Conservation (phyloP, 2,888 invertebrate genomes). For the Drosophila leonis region DNA sequence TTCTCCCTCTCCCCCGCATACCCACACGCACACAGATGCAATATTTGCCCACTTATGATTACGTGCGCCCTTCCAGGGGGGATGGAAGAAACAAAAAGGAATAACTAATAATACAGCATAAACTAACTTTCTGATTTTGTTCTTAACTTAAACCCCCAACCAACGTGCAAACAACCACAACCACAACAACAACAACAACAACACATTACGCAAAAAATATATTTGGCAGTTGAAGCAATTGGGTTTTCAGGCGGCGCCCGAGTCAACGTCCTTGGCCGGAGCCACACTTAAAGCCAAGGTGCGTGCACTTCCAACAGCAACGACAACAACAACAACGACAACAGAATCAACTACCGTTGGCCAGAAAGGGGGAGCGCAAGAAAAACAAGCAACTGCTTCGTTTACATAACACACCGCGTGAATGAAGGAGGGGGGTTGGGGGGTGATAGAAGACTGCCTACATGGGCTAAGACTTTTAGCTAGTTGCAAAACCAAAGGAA, state of each 20-base stretch:
- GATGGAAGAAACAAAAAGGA: neutral
- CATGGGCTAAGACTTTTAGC: neutral
- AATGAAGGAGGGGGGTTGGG: constrained; percentile 10
- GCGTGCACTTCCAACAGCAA: constrained; percentile 48
- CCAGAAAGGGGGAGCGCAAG: constrained; percentile 5
- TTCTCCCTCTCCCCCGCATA: constrained; percentile 4
- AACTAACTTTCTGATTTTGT: constrained; percentile 55
- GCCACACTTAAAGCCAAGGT: constrained; percentile 65
- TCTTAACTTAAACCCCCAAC: constrained; percentile 29
- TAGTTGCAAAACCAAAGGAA: neutral
- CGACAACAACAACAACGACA: neutral
- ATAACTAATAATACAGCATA: constrained; percentile 19
- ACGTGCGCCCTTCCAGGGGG: constrained; percentile 50
- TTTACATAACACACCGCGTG: constrained; percentile 70
- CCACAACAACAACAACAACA: constrained; percentile 38
- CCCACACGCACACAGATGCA: constrained; percentile 3
- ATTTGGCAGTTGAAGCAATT: constrained; percentile 69
- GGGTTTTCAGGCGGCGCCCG: constrained; percentile 59
- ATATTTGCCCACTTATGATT: constrained; percentile 49
- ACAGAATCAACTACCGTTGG: neutral
- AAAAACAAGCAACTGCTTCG: constrained; percentile 31
- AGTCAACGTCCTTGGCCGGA: constrained; percentile 51
- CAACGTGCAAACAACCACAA: constrained; percentile 31
- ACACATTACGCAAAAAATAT: constrained; percentile 70
- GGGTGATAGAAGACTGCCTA: neutral